Evolutionary conservation across 2,113 vertebrate genomes (phyloP), one percentile per base, ranked within the genome.

Genomic region (Hydrochoerus hydrochaeris): DNA sequence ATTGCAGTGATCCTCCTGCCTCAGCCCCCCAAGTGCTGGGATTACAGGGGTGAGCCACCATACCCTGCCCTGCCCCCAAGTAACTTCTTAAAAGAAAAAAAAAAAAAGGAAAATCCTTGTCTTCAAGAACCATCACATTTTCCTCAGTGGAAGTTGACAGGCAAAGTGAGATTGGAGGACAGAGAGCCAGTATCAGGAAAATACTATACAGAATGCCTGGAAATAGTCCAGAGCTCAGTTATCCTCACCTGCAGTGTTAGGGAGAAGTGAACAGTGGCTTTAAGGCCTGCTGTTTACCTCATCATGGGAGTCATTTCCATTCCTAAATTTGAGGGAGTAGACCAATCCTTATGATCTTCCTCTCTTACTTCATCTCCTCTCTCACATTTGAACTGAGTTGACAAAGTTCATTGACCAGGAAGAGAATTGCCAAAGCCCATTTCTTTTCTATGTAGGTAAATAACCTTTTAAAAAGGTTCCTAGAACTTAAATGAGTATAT

Each of bases 71-170:
- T 4, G 20, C 32, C 49, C 32, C 3, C 6, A 2, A n/a, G 28
- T 26, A 80, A 30, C 26, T 78, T 94, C 85, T 94, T 91, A 14
- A 96, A 93, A 32, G 4, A 65, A 65, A 14, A 65, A 82, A 52
- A 10, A 52, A 52, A 52, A 52, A 52, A 52, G 49, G 49, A 54
- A 80, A 85, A 22, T 73, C 24, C 10, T 94, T 57, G 17, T 86
- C 63, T 62, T 46, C 38, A 54, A 78, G 60, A 13, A 35, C 60
- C 28, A 41, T 44, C 14, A 4, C 69, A 20, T 90, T 95, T 95
- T 88, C 41, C 19, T 96, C 26, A 13, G 41, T 77, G 63, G 49
- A 81, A 58, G 92, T 78, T 57, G 8, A 86, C 46, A 78, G 38
- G 46, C 65, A 26, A 54, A 28, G 41, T 85, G 16, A 46, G 22